Conservation (phyloP, 2,888 invertebrate species). For the Tachina grossa region DNA sequence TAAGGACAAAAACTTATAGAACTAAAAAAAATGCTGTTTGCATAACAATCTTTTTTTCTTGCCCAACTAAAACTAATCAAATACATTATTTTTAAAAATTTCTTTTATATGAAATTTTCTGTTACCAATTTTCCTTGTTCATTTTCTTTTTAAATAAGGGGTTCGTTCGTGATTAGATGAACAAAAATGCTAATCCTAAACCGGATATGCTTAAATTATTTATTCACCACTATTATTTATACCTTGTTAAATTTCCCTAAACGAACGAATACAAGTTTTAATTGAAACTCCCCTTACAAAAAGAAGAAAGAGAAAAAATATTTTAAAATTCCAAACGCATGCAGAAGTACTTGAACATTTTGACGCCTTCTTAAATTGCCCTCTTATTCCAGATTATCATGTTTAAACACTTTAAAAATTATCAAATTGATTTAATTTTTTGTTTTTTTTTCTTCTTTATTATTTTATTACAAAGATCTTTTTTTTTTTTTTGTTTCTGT, state of each 20-base stretch:
- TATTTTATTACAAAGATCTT: neutral
- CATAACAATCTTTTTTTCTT: too few relatives aligned
- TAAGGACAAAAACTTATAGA: too few relatives aligned
- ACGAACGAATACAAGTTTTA: neutral
- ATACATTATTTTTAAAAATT: too few relatives aligned
- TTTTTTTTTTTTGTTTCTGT: neutral
- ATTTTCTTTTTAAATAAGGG: neutral
- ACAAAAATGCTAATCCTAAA: conserved; percentile 53
- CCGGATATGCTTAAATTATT: conserved; percentile 56
- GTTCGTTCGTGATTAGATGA: neutral
- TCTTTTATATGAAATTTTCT: too few relatives aligned
- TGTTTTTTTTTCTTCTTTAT: neutral
- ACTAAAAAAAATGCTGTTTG: too few relatives aligned
- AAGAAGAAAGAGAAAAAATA: neutral
- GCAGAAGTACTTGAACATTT: conserved; percentile 25
- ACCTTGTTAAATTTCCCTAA: neutral
- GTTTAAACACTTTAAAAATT: conserved; percentile 65
- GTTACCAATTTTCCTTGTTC: too few relatives aligned
- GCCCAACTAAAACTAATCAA: too few relatives aligned
- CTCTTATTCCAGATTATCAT: conserved; percentile 68
- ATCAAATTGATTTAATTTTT: conserved; percentile 24
- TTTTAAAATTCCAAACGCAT: conserved; percentile 26
- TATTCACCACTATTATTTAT: conserved; percentile 20
- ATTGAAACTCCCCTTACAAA: neutral
- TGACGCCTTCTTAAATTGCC: conserved; percentile 64